Base-by-base conservation (phyloP, 2,888 invertebrate species). In the Lasioglossum leucozonium region DNA sequence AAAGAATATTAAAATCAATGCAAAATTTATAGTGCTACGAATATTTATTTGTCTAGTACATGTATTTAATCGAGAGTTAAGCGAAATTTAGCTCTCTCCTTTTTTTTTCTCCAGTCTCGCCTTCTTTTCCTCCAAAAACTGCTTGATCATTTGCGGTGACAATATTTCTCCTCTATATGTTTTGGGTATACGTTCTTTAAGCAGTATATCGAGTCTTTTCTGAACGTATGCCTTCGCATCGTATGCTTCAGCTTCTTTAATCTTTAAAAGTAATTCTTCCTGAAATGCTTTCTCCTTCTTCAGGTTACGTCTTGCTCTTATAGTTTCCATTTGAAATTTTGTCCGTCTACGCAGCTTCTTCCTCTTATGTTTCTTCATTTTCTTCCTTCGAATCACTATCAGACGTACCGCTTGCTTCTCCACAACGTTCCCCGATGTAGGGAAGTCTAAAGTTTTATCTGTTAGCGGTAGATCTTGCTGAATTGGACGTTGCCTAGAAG, bases 331-430 rank as follows among this genome's bases (percentile, higher is more conserved):
- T 86, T 96, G 96, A 94, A 96, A 97, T 91, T 97, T 97, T 97
- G 98, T 97, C 92, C 96, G 96, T 93, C 97, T 98, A 88, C 97
- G 96, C 79, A 98, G 95, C 95, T 98, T 98, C 94, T 95, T 97
- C 72, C 97, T 95, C 94, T 98, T 97, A 93, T 98, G 98, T 91
- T 97, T 98, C 94, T 97, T 98, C 98, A 99, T 98, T 95, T 98
- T 98, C 78, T 96, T 96, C 75, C 97, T 96, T 74, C 98, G 96
- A 55, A 98, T 98, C 0, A 97, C 97, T 88, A 98, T 97, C 82
- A 98, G 95, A 77, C 97, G 95, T 0, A 96, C 96, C 0, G 98
- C 98, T 92, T 97, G 96, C 92, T 97, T 97, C 92, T 97, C 97
- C 74, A 96, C 42, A 13, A 65, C 72, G 74, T 77, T 72, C 40